Evolutionary conservation across 2,113 vertebrate genomes (phyloP).

Genomic region (Mirza zaza): DNA sequence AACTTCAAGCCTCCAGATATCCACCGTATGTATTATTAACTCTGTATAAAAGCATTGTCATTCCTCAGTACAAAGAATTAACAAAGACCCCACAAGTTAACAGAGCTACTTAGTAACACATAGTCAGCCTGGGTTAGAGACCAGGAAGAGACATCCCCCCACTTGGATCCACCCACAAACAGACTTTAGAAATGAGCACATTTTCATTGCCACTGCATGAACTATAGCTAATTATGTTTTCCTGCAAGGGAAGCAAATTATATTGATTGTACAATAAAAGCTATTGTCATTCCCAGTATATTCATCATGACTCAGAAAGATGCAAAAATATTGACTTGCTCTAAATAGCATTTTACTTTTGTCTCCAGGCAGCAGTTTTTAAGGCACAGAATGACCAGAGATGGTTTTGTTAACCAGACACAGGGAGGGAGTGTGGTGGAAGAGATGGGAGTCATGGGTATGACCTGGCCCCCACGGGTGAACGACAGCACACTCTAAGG

Average conservation of each 20-base stretch:
- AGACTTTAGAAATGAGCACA: constrained; percentile 43
- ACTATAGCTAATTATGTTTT: constrained; percentile 71
- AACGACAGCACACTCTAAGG: not conserved
- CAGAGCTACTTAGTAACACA: not conserved
- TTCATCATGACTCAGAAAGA: constrained; percentile 71
- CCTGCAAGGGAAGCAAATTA: constrained; percentile 73
- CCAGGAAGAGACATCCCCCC: not conserved
- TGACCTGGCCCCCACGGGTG: no score
- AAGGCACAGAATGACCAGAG: constrained; percentile 12
- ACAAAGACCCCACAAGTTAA: not conserved
- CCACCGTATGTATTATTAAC: not conserved
- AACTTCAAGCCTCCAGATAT: not conserved
- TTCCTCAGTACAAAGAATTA: not conserved
- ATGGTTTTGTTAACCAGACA: constrained; percentile 38
- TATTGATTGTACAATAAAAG: constrained; percentile 73
- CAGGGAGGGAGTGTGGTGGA: not conserved
- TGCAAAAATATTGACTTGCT: constrained; percentile 75
- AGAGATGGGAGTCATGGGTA: not conserved
- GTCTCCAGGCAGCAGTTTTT: constrained; percentile 57
- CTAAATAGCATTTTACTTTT: constrained; percentile 69
- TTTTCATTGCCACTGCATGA: constrained; percentile 25
- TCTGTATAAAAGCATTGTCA: not conserved
- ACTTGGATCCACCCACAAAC: not conserved
- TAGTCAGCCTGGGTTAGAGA: not conserved
- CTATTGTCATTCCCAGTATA: constrained; percentile 63